Base-by-base conservation (phyloP, 2,113 vertebrate species). In the Siphamia tubifer region DNA sequence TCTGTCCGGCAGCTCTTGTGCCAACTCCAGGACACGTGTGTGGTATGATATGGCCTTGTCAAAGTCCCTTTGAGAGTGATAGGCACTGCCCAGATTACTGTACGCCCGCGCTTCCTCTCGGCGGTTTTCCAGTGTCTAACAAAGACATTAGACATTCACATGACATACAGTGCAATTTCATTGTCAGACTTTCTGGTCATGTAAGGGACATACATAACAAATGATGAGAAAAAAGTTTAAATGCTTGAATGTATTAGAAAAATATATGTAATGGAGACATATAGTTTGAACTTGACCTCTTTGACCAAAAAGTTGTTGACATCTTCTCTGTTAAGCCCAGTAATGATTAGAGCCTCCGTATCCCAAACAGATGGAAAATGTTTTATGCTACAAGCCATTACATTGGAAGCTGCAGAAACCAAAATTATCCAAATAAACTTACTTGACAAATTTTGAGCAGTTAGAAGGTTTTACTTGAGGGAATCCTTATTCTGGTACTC, bases 21-120 rank as follows among this genome's bases (percentile, higher is more conserved):
- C 96, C 83, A 98, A 52, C 91, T 97, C 94, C 85, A 98, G 77
- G 15, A 99, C 97, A 0, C 93, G 94, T 24, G 93, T 96, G 80
- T 99, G 97, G 87, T 96, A 98, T 0, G 96, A 97, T 81, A 95
- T 93, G 73, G 97, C 97, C 87, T 98, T 98, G 92, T 98, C 95
- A 0, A 98, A 98, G 91, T 98, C 96, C 4, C 97, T 93, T 30
- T 93, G 91, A 70, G 96, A 96, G 91, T 99, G 97, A 84, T 96
- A 96, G 49, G 97, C 95, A 0, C 97, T 98, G 85, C 97, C 97
- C 66, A 99, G 92, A 91, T 99, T 99, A 90, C 97, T 98, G 91
- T 98, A 98, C 6, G 97, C 96, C 1, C 97, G 94, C 2, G 97
- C 95, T 73, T 98, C 97, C 84, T 99, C 97, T 0, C 94, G 89